A percentile compares a stretch with the other conserved stretches of the same genome.
These are phyloP conservation scores for Latrodectus geometricus DNA, from an alignment of 1,140 invertebrate species.

Conservation along the genomic window DNA sequence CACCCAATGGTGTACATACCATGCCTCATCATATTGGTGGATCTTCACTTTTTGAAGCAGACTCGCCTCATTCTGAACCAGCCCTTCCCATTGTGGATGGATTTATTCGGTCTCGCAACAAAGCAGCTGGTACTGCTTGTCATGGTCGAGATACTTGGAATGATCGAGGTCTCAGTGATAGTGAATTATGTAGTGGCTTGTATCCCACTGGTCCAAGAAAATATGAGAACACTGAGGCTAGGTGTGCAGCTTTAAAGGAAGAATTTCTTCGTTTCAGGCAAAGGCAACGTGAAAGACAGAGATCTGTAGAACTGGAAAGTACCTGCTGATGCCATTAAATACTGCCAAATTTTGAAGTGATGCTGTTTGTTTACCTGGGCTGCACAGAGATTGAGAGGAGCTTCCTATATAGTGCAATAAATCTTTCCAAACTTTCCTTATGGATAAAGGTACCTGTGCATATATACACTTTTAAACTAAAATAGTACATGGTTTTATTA, in stretches of 20 bases:
- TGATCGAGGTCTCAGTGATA: conserved; percentile 68
- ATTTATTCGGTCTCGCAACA: conserved; percentile 5
- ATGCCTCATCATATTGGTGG: conserved; percentile 32
- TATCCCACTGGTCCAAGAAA: conserved; percentile 69
- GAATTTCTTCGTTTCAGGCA: conserved; percentile 94
- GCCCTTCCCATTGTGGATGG: conserved; percentile 37
- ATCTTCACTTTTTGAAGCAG: conserved; percentile 49
- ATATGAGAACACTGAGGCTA: conserved; percentile 79
- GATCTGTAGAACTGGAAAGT: conserved; percentile 66
- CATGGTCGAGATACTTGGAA: conserved; percentile 57
- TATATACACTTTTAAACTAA: background rate
- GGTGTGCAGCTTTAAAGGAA: conserved; percentile 93
- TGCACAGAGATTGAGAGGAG: conserved; percentile 51
- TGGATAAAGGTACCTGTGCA: background rate
- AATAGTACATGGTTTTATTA: background rate
- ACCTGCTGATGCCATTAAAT: conserved; percentile 63
- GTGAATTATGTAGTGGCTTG: conserved; percentile 67
- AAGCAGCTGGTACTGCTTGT: conserved; percentile 14
- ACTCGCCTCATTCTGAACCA: conserved; percentile 56
- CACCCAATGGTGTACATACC: conserved; percentile 44
- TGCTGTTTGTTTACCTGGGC: conserved; percentile 25
- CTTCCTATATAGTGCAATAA: conserved; percentile 56
- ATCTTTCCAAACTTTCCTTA: conserved; percentile 14
- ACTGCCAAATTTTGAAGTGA: conserved; percentile 31
- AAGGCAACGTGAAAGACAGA: conserved; percentile 79